Evolutionary conservation across 2,797 vertebrate genomes (phyloP).

Genomic region (Gymnoscopelus braueri): DNA sequence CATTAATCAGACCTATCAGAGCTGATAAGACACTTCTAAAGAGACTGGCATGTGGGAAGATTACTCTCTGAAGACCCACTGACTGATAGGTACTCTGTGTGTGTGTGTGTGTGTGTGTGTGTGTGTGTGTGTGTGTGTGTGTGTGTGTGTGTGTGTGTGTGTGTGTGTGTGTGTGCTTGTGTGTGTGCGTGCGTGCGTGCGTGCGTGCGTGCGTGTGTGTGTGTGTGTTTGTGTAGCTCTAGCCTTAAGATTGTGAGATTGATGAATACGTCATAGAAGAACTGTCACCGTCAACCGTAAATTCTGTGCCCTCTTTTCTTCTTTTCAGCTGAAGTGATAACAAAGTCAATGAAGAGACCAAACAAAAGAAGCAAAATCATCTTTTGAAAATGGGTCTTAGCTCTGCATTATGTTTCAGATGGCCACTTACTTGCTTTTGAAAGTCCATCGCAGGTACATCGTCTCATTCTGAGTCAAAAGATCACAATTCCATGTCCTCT

Average conservation of each 20-base stretch:
- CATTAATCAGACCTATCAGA: slow-evolving; percentile 72
- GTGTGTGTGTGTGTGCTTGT: not conserved
- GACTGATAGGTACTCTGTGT: slow-evolving; percentile 22
- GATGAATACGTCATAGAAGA: slow-evolving; percentile 47
- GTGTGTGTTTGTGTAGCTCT: slow-evolving; percentile 16
- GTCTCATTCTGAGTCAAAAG: no score
- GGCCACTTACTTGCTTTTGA: no score
- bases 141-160: not conserved
- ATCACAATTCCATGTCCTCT: no score
- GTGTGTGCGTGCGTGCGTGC: slow-evolving; percentile 13
- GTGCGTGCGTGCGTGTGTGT: not conserved
- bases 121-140: slow-evolving; percentile 9
- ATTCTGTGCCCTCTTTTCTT: slow-evolving; percentile 59
- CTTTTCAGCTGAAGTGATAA: slow-evolving; percentile 62
- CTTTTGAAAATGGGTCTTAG: no score
- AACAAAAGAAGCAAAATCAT: slow-evolving; percentile 32
- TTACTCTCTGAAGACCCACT: slow-evolving; percentile 30
- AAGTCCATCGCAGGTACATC: no score
- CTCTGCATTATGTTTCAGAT: no score
- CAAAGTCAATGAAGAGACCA: slow-evolving; percentile 42
- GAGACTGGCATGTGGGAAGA: slow-evolving; percentile 43
- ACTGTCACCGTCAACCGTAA: slow-evolving; percentile 57
- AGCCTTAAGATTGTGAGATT: slow-evolving; percentile 63
- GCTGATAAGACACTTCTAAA: slow-evolving; percentile 66
- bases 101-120: slow-evolving; percentile 6